A percentile compares a stretch with the other conserved stretches of the same genome.
These are phyloP conservation scores for Nothobranchius furzeri DNA, from an alignment of 2,113 vertebrate genomes.

Conservation along the genomic window DNA sequence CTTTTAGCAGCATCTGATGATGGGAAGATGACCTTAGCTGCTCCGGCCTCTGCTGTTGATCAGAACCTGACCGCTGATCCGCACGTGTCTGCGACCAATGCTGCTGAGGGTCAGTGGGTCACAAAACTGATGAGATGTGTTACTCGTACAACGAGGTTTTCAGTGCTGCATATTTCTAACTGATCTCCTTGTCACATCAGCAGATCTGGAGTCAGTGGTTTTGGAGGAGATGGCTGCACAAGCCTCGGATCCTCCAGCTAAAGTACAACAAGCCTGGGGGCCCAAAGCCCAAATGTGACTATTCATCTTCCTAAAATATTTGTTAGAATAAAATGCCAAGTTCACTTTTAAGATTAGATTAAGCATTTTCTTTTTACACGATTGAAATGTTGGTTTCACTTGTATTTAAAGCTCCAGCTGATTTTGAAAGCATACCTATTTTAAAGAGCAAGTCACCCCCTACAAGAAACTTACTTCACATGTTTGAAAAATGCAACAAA, in stretches of 20 bases:
- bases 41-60: constrained; percentile 1
- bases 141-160: background rate
- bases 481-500: no score
- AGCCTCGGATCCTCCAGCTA: constrained; percentile 48
- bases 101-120: constrained; percentile 54
- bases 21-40: constrained; percentile 22
- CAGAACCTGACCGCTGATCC: constrained; percentile 40
- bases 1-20: constrained; percentile 20
- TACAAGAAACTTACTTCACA: no score
- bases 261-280: constrained; percentile 83
- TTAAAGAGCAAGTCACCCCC: no score
- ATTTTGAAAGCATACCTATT: no score
- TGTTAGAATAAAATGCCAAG: background rate
- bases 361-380: background rate
- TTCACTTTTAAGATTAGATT: background rate
- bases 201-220: constrained; percentile 85
- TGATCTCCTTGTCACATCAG: constrained; percentile 74
- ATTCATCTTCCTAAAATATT: background rate
- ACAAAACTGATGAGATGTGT: background rate
- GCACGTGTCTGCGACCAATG: constrained; percentile 5
- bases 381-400: background rate
- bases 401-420: background rate
- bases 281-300: constrained; percentile 68
- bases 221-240: constrained; percentile 77
- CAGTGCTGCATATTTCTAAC: background rate